Base-by-base conservation (phyloP, 2,113 vertebrate genomes). In the Pundamilia nyererei region DNA sequence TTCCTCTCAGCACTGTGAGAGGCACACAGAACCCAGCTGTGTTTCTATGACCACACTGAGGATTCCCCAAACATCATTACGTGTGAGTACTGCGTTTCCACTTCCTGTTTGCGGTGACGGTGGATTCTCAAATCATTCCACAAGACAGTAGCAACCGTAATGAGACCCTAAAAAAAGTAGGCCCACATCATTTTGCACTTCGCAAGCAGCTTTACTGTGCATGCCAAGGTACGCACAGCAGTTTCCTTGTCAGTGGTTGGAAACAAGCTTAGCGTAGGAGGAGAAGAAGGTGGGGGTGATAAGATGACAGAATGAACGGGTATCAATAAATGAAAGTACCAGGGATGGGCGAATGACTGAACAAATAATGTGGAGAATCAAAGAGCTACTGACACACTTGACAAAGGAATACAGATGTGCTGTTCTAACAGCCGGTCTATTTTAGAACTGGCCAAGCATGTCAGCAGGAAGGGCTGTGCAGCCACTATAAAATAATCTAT, bases 31-130 rank as follows among this genome's bases (percentile, higher is more conserved):
- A 26, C 24, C 10, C 82, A 87, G 82, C 82, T 84, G 82, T 17
- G 4, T 3, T 12, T 58, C 15, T 51, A 56, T 35, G 19, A 92
- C 80, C 55, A 42, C 75, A 33, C 6, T 24, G 47, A 89, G 86
- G 93, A 92, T 83, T 93, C 81, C 85, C 81, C 47, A 1, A 19
- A 6, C 3, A 17, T 9, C 83, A 55, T 72, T 88, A 89, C 10
- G 5, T 40, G 55, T 81, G 42, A 84, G 68, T n/a, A 19, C 29
- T 11, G 15, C 3, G 1, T 91, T 92, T 92, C 83, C 70, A 91
- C 60, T 90, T 92, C 89, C 83, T 91, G 88, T 91, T 89, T 91
- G 55, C n/a, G 60, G 89, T 81, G 80, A 89, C 3, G 3, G 7
- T n/a, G 19, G 58, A 77, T 31, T 85, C 24, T 65, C 9, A 72